Evolutionary conservation across 2,888 invertebrate species (phyloP).

Genomic region (Synanthedon andrenaeformis): DNA sequence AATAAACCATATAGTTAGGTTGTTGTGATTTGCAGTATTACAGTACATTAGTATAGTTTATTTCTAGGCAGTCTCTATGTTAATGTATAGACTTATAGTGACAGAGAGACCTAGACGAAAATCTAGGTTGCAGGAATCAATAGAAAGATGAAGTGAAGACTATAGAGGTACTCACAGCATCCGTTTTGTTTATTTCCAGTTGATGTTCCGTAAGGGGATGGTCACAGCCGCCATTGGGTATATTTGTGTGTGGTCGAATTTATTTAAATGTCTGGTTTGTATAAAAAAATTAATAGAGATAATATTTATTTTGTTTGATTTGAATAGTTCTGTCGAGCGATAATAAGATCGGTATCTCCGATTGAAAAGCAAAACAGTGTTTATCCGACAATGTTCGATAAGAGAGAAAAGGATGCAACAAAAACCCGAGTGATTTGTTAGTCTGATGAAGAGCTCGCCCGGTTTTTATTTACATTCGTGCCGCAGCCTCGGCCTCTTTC

Average conservation of each 20-base stretch:
- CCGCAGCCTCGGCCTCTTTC: slow-evolving; percentile 2
- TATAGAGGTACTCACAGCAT: too few relatives aligned
- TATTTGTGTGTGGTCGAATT: not conserved
- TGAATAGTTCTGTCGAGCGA: slow-evolving; percentile 4
- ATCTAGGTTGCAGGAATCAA: too few relatives aligned
- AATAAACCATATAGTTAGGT: too few relatives aligned
- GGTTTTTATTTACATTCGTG: slow-evolving; percentile 34
- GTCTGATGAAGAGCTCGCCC: slow-evolving; percentile 41
- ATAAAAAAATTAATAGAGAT: not conserved
- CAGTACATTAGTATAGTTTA: too few relatives aligned
- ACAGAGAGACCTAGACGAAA: too few relatives aligned
- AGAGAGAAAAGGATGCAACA: slow-evolving; percentile 2
- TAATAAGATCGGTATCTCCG: slow-evolving; percentile 14
- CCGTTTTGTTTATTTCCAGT: too few relatives aligned
- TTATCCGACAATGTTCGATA: slow-evolving; percentile 11
- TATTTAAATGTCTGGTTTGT: not conserved
- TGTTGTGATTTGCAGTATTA: too few relatives aligned
- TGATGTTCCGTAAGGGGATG: too few relatives aligned
- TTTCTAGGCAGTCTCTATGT: too few relatives aligned
- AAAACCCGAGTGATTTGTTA: slow-evolving; percentile 54
- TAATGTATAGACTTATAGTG: too few relatives aligned
- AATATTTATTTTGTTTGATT: not conserved
- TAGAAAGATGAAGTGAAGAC: too few relatives aligned
- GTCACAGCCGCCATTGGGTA: too few relatives aligned
- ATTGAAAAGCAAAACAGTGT: slow-evolving; percentile 33